Percentiles rank a stretch among this genome's conserved stretches.
phyloP scores from a whole-genome alignment of 2,888 invertebrate genomes.

The Sinohyriopsis cumingii region DNA sequence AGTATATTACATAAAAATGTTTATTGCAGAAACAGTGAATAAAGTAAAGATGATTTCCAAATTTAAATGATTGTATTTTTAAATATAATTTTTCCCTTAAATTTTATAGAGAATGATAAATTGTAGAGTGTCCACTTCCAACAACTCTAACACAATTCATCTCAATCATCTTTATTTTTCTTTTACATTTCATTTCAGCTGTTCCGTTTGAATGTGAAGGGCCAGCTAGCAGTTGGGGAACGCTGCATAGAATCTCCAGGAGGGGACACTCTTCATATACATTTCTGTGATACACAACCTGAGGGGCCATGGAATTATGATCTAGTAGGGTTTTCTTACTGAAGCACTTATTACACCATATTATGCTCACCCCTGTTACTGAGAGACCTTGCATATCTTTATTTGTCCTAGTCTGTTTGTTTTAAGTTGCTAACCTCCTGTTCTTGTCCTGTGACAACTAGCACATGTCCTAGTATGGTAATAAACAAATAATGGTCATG shows the following conservation, averaged over 20 bases:
- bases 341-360: not conserved
- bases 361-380: not conserved
- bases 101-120: too few species aligned
- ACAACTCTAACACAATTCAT: too few species aligned
- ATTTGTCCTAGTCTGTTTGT: too few species aligned
- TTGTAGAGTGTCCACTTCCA: not conserved
- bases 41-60: too few species aligned
- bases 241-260: constrained; percentile 91
- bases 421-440: too few species aligned
- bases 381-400: not conserved
- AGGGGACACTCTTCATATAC: constrained; percentile 87
- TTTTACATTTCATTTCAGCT: constrained; percentile 75
- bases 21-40: too few species aligned
- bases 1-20: too few species aligned
- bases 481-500: not conserved
- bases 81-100: too few species aligned
- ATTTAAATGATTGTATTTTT: too few species aligned
- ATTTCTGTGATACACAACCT: constrained; percentile 92
- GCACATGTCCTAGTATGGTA: not conserved
- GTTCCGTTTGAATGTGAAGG: constrained; percentile 91
- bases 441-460: too few species aligned
- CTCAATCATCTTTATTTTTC: not conserved
- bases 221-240: constrained; percentile 96
- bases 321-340: constrained; percentile 73
- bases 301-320: constrained; percentile 97